Base-by-base conservation (phyloP, 2,888 invertebrate species). In the Hyalella azteca region DNA sequence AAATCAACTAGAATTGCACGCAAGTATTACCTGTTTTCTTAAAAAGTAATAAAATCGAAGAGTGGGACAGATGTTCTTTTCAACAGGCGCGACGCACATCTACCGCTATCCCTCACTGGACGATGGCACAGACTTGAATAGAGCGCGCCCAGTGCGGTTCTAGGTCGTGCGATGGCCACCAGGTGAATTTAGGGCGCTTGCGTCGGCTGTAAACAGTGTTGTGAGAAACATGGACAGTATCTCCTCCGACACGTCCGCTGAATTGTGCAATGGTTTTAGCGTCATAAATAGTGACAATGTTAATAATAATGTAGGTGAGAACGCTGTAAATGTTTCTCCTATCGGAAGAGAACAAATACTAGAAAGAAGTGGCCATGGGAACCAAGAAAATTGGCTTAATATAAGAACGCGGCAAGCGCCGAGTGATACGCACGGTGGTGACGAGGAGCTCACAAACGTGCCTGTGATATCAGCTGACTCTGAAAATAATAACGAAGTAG, bases 151-250 rank as follows among this genome's bases (percentile, higher is more conserved):
- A 66, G 15, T 15, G 66, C 15, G 66, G 11, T 66, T n/a, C 4
- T n/a, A 19, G 19, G 36, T 36, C 36, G 75, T 45, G 45, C 32
- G 66, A 75, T 75, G 75, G 75, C 75, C 75, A 45, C 75, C 29
- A 75, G 75, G 75, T 75, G 75, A 45, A 26, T 40, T 45, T 40
- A 41, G n/a, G 75, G 75, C 45, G 45, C 45, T 75, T n/a, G 66
- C 66, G 41, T 75, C 75, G 45, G 36, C 66, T 73, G 81, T 81
- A 81, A 81, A 81, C 81, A 81, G 79, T 82, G 82, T 76, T 80
- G 82, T 26, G 40, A 48, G 77, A 82, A 82, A 82, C 83, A 83
- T 83, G 83, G 83, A 83, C 81, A 73, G 81, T 80, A 77, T 78
- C 78, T 79, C 79, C 32, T 19, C 39, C 78, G 78, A 45, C 49